phyloP scores from a whole-genome alignment of 2,113 vertebrate species.

The Felis chaus region DNA sequence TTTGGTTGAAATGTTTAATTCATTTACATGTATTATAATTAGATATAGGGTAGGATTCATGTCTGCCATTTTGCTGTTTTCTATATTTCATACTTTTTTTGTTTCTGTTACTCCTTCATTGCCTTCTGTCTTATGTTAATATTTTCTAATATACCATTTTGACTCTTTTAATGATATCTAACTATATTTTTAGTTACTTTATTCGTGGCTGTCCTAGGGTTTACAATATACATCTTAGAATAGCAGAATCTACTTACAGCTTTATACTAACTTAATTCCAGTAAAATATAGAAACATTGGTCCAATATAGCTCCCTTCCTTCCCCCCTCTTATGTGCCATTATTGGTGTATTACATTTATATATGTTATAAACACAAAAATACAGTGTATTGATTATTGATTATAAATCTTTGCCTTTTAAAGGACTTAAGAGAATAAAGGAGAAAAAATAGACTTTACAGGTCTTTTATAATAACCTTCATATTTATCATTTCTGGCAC shows the following conservation, averaged over 20 bases:
- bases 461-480: neutral
- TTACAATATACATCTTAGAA: neutral
- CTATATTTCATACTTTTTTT: neutral
- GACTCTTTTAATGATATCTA: neutral
- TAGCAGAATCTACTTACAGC: neutral
- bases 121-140: neutral
- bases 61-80: constrained; percentile 9
- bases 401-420: neutral
- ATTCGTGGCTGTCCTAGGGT: neutral
- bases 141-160: neutral
- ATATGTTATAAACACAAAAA: neutral
- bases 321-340: neutral
- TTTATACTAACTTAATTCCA: neutral
- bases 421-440: neutral
- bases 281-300: neutral
- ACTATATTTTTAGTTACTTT: neutral
- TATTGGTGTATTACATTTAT: neutral
- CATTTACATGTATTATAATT: neutral
- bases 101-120: neutral
- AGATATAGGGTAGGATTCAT: neutral
- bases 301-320: neutral
- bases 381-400: neutral
- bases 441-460: neutral
- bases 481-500: neutral
- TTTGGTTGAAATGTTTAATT: neutral